Percentiles rank a stretch among this genome's conserved stretches.
phyloP scores from a whole-genome alignment of 2,113 vertebrate genomes.

The Pleuronectes platessa region DNA sequence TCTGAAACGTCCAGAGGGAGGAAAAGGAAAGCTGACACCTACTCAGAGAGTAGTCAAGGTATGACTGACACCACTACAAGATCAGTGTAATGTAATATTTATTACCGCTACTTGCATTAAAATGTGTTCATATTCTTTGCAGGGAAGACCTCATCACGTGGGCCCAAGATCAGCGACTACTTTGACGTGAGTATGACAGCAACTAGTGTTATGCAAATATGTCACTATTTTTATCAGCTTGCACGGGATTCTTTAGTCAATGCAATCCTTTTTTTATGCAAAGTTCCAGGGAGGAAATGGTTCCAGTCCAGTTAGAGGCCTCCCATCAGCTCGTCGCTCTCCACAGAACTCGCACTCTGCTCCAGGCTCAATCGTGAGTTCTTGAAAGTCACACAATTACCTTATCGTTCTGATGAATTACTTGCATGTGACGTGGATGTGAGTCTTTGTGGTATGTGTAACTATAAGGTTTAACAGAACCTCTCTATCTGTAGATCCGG shows the following conservation, averaged over 20 bases:
- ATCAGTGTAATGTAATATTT: neutral
- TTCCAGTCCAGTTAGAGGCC: conserved; percentile 95
- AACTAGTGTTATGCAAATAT: neutral
- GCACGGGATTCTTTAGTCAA: neutral
- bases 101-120: neutral
- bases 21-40: conserved; percentile 98
- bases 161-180: conserved; percentile 98
- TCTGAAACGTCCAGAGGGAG: conserved; percentile 94
- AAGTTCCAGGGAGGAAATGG: conserved; percentile 98
- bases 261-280: conserved; percentile 5
- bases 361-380: conserved; percentile 92
- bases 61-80: conserved; percentile 29
- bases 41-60: conserved; percentile 98
- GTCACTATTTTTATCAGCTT: neutral
- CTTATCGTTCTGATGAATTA: neutral
- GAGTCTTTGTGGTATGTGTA: conserved; percentile 6
- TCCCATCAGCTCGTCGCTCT: conserved; percentile 92
- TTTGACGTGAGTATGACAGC: conserved; percentile 90
- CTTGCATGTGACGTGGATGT: neutral
- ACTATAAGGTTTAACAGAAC: neutral
- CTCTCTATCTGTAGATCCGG: conserved; percentile 83
- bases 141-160: conserved; percentile 94
- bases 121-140: conserved; percentile 46
- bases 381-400: neutral
- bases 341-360: conserved; percentile 98